A percentile compares a stretch with the other conserved stretches of the same genome.
These are phyloP conservation scores for Hololepta plana DNA, from an alignment of 2,888 invertebrate genomes.

Conservation along the genomic window DNA sequence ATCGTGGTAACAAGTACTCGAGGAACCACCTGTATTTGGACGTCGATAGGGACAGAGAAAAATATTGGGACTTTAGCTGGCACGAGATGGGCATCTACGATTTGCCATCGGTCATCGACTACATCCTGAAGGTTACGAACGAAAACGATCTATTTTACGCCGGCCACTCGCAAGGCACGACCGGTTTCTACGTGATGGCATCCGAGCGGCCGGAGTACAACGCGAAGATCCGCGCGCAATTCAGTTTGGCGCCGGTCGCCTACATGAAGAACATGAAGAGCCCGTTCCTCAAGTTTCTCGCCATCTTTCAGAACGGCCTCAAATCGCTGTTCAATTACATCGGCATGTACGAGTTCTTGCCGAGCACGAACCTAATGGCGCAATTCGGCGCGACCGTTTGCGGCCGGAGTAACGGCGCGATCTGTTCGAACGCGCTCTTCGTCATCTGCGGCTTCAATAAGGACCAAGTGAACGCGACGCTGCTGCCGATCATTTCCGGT, in stretches of 20 bases:
- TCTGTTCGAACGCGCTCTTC: too few relatives aligned
- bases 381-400: too few relatives aligned
- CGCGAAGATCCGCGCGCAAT: slow-evolving; percentile 43
- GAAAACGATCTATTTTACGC: slow-evolving; percentile 48
- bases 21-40: slow-evolving; percentile 26
- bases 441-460: slow-evolving; percentile 29
- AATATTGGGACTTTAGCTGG: slow-evolving; percentile 40
- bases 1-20: slow-evolving; percentile 38
- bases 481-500: slow-evolving; percentile 27
- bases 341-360: slow-evolving; percentile 43
- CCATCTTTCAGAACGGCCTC: slow-evolving; percentile 15
- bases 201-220: slow-evolving; percentile 47
- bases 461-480: slow-evolving; percentile 26
- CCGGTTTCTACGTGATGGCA: slow-evolving; percentile 46
- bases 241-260: slow-evolving; percentile 51
- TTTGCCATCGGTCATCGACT: slow-evolving; percentile 65
- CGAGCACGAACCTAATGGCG: slow-evolving; percentile 31
- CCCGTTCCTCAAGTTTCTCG: slow-evolving; percentile 15
- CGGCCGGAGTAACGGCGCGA: too few relatives aligned
- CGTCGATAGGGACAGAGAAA: slow-evolving; percentile 9
- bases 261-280: slow-evolving; percentile 29
- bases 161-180: slow-evolving; percentile 68
- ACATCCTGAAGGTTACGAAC: slow-evolving; percentile 38
- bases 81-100: slow-evolving; percentile 68
- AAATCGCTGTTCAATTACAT: slow-evolving; percentile 27